Percentiles rank a stretch among this genome's conserved stretches.
Evolutionary conservation across 1,140 invertebrate genomes (phyloP).

Genomic region (Wiebesia pumilae): DNA sequence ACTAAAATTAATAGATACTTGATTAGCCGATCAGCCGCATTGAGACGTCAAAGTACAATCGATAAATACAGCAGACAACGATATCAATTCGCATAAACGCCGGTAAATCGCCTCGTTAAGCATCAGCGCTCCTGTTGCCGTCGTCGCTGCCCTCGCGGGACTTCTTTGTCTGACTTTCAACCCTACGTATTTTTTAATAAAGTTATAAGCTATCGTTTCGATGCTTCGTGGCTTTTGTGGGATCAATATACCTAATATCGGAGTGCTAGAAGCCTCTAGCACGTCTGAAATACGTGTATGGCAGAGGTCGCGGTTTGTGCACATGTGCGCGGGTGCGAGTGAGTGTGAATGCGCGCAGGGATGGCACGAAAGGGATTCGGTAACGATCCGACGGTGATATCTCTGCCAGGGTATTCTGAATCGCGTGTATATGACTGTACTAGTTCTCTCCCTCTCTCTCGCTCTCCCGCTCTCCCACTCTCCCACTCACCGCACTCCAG

Average conservation of each 20-base stretch:
- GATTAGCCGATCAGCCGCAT: conserved; percentile 20
- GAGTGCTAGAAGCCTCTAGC: conserved; percentile 4
- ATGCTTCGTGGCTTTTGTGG: background rate
- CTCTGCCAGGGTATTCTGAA: conserved; percentile 66
- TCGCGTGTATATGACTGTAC: conserved; percentile 58
- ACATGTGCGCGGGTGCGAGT: background rate
- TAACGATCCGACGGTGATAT: conserved; percentile 71
- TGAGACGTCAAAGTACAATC: background rate
- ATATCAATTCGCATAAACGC: background rate
- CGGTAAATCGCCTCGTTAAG: background rate
- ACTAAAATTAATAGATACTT: background rate
- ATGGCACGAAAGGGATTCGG: conserved; percentile 68
- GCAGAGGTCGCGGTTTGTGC: background rate
- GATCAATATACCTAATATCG: conserved; percentile 42
- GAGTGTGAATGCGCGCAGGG: conserved; percentile 44
- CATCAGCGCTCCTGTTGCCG: background rate
- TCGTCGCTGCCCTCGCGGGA: background rate
- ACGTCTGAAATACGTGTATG: background rate
- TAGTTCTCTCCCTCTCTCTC: conserved; percentile 35
- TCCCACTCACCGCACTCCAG: no score
- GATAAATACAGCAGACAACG: background rate
- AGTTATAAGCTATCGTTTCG: conserved; percentile 25
- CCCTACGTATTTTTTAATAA: conserved; percentile 43
- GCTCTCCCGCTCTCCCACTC: background rate
- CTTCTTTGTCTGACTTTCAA: background rate